These are phyloP conservation scores for Protobothrops flavoviridis DNA, from an alignment of 2,113 vertebrate genomes.

Conservation along the genomic window DNA sequence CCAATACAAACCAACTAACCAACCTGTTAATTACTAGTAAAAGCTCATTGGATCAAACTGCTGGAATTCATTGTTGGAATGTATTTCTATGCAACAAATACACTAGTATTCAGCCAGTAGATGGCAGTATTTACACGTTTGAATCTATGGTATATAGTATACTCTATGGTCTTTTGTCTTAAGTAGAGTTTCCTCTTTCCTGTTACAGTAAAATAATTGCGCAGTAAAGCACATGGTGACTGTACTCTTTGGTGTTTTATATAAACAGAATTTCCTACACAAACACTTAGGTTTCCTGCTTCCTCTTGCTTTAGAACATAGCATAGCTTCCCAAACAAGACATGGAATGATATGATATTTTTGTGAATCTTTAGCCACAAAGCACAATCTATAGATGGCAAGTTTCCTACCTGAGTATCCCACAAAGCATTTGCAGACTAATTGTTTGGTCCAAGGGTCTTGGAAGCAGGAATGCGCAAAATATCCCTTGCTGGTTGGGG, in stretches of 20 bases:
- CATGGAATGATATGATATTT: accelerated
- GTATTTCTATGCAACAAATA: too few species aligned
- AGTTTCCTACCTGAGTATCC: constrained; percentile 77
- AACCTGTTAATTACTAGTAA: background rate
- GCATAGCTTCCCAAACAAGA: constrained; percentile 3
- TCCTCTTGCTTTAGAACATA: background rate
- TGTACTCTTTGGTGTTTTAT: too few species aligned
- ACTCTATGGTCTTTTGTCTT: too few species aligned
- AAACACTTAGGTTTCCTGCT: background rate
- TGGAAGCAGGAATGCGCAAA: constrained; percentile 81
- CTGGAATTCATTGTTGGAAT: too few species aligned
- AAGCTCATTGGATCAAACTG: background rate
- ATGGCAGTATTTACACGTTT: too few species aligned
- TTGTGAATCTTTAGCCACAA: constrained; percentile 3
- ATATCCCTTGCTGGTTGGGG: constrained; percentile 71
- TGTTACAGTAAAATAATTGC: too few species aligned
- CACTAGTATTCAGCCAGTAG: too few species aligned
- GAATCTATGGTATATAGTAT: too few species aligned
- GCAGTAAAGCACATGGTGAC: too few species aligned
- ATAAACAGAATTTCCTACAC: too few species aligned
- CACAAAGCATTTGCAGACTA: constrained; percentile 74
- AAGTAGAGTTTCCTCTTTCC: too few species aligned
- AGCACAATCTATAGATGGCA: background rate
- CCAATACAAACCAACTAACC: background rate
- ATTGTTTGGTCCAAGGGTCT: constrained; percentile 67